Evolutionary conservation across 2,888 invertebrate species (phyloP).

Genomic region (Thereva nobilitata): DNA sequence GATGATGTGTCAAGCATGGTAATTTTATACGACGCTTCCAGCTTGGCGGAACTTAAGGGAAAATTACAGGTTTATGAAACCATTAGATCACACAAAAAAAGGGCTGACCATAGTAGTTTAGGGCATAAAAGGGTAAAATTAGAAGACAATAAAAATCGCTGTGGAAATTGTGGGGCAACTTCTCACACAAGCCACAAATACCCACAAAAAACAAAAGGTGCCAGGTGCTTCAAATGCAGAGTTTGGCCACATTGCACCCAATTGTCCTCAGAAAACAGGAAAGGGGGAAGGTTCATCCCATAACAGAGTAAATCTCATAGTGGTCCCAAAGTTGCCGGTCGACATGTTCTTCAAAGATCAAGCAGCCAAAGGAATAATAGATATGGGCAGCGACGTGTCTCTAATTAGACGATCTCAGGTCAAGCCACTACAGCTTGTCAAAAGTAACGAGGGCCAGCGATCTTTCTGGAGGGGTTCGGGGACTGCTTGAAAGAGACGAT

Average conservation of each 20-base stretch:
- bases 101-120: not conserved
- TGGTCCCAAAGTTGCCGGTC: too few species aligned
- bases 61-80: slow-evolving; percentile 17
- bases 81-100: slow-evolving; percentile 7
- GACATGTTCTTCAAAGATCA: too few species aligned
- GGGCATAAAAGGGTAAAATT: not conserved
- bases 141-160: slow-evolving; percentile 14
- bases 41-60: slow-evolving; percentile 13
- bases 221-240: slow-evolving; percentile 50
- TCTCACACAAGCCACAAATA: slow-evolving; percentile 19
- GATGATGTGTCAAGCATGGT: slow-evolving; percentile 44
- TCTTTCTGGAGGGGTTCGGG: too few species aligned
- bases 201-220: slow-evolving; percentile 41
- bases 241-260: slow-evolving; percentile 44
- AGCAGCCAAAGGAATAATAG: too few species aligned
- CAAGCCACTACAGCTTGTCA: too few species aligned
- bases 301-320: too few species aligned
- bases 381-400: too few species aligned
- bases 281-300: too few species aligned
- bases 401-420: too few species aligned
- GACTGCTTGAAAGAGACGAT: too few species aligned
- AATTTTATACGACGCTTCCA: slow-evolving; percentile 44
- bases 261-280: not conserved
- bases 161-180: slow-evolving; percentile 37
- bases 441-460: too few species aligned